Evolutionary conservation across 2,113 vertebrate genomes (phyloP).

Genomic region (Neolamprologus ventralis): DNA sequence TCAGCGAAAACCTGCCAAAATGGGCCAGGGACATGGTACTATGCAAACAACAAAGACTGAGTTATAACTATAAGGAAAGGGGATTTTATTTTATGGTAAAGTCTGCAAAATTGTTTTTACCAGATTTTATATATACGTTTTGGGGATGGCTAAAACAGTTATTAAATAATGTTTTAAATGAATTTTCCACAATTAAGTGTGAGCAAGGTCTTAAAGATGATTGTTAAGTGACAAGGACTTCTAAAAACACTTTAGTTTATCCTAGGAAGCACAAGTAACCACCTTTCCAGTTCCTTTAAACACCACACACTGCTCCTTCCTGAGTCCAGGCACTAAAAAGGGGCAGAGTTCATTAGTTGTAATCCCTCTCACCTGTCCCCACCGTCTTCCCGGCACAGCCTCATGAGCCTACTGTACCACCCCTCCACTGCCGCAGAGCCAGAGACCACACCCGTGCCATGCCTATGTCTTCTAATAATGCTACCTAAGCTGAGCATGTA

Average conservation of each 20-base stretch:
- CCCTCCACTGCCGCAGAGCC: background rate
- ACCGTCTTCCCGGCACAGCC: background rate
- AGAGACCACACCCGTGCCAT: background rate
- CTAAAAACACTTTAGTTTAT: background rate
- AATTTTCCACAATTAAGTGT: background rate
- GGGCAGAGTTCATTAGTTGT: background rate
- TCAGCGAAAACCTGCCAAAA: background rate
- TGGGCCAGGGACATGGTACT: background rate
- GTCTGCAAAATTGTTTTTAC: background rate
- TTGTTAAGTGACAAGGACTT: background rate
- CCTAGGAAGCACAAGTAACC: background rate
- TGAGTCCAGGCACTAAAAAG: background rate
- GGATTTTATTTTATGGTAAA: background rate
- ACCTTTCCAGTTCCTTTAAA: background rate
- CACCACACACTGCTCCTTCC: background rate
- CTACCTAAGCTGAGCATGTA: background rate
- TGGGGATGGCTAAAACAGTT: background rate
- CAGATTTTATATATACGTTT: background rate
- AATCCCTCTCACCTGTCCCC: background rate
- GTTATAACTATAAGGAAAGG: background rate
- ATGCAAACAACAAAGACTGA: background rate
- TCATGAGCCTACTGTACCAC: background rate
- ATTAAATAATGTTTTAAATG: background rate
- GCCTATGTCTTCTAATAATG: background rate
- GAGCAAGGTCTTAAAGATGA: background rate